Percentiles rank a stretch among this genome's conserved stretches.
Conservation (phyloP, 2,797 vertebrate species). For the Erithacus rubecula region DNA sequence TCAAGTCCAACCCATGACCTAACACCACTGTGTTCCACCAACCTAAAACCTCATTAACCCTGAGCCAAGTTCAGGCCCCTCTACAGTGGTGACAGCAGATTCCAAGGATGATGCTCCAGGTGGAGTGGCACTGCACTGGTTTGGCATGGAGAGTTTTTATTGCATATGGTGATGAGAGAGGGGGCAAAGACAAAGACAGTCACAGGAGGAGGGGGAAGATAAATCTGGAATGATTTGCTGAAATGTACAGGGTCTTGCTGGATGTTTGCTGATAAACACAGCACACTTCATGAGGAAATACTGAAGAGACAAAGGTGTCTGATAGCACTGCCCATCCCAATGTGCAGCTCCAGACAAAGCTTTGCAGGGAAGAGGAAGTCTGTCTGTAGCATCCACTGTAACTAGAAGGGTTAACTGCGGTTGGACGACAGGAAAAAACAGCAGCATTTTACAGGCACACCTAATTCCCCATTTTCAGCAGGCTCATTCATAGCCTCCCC, state of each 20-base stretch:
- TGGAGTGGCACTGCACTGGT: not conserved
- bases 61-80: not conserved
- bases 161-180: not conserved
- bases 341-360: not conserved
- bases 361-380: not conserved
- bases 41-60: not conserved
- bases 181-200: not conserved
- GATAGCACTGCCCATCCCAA: not conserved
- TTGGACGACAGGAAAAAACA: not conserved
- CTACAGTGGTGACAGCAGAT: not conserved
- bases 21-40: not conserved
- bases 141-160: not conserved
- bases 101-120: not conserved
- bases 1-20: not conserved
- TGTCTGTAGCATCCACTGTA: not conserved
- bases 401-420: not conserved
- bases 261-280: not conserved
- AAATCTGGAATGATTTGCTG: not conserved
- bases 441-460: not conserved
- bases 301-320: not conserved
- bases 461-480: not conserved
- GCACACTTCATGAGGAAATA: not conserved
- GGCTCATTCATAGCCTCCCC: not conserved
- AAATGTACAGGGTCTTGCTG: not conserved
- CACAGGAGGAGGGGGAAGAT: not conserved